Conservation (phyloP, 1,140 invertebrate genomes). For the Platyscapa corneri region DNA sequence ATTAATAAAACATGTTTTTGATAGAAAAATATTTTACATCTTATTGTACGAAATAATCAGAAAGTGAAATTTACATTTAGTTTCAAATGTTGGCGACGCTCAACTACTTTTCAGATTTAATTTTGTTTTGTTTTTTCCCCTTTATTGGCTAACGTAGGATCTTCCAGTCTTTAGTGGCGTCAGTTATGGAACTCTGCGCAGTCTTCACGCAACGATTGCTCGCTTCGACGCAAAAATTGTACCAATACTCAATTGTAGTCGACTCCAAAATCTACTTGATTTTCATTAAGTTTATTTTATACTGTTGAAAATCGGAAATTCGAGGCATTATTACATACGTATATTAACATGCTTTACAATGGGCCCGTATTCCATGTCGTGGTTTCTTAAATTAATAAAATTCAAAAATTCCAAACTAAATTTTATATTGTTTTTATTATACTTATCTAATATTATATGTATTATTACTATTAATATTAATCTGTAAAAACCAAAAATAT, state of each 20-base stretch:
- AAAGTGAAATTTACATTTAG: constrained; percentile 2
- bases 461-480: no score
- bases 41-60: not conserved
- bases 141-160: not conserved
- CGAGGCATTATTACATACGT: no score
- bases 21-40: not conserved
- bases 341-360: no score
- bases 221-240: constrained; percentile 5
- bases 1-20: not conserved
- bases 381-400: no score
- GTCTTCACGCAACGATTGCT: constrained; percentile 14
- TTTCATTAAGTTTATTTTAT: not conserved
- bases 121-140: not conserved
- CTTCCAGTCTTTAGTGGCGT: constrained; percentile 3
- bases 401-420: no score
- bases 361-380: no score
- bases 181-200: not conserved
- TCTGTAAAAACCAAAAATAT: no score
- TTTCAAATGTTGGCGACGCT: not conserved
- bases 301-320: not conserved
- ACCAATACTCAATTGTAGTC: constrained; percentile 5
- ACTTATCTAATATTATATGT: no score
- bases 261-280: not conserved
- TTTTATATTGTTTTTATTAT: no score
- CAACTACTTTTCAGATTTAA: constrained; percentile 8